Evolutionary conservation across 2,888 invertebrate genomes (phyloP).

Genomic region (Germaria angustata): DNA sequence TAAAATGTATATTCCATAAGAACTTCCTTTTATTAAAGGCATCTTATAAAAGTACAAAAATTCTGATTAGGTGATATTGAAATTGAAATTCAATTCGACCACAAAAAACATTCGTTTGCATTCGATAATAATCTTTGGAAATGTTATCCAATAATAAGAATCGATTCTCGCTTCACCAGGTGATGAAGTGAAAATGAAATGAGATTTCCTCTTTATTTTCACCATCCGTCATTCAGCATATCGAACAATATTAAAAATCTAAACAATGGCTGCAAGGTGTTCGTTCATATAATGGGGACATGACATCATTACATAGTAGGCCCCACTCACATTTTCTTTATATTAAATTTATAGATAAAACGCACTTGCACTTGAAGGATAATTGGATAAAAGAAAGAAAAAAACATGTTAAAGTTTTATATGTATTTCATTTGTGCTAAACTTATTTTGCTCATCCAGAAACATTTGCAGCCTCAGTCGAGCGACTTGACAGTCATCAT

Average conservation of each 20-base stretch:
- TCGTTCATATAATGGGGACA: slow-evolving; percentile 23
- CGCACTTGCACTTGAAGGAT: not conserved
- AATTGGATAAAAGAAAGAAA: not conserved
- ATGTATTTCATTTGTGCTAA: slow-evolving; percentile 12
- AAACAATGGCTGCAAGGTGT: slow-evolving; percentile 27
- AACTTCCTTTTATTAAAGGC: not conserved
- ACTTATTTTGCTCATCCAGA: slow-evolving; percentile 1
- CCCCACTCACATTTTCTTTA: not conserved
- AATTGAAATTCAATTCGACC: not conserved
- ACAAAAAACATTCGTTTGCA: not conserved
- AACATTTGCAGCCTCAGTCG: slow-evolving; percentile 1
- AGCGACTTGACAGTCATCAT: not conserved
- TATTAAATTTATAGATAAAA: not conserved
- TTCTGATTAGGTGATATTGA: not conserved
- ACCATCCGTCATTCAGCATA: slow-evolving; percentile 26
- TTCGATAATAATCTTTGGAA: not conserved
- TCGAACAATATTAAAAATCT: slow-evolving; percentile 26
- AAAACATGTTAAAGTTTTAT: not conserved
- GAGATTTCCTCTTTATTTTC: not conserved
- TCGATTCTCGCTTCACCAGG: not conserved
- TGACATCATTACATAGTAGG: slow-evolving; percentile 23
- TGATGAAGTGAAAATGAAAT: slow-evolving; percentile 27
- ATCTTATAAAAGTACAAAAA: not conserved
- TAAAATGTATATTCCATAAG: too few species aligned
- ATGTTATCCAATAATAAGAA: not conserved